Conservation (phyloP, 2,888 invertebrate species). For the Clunio marinus region DNA sequence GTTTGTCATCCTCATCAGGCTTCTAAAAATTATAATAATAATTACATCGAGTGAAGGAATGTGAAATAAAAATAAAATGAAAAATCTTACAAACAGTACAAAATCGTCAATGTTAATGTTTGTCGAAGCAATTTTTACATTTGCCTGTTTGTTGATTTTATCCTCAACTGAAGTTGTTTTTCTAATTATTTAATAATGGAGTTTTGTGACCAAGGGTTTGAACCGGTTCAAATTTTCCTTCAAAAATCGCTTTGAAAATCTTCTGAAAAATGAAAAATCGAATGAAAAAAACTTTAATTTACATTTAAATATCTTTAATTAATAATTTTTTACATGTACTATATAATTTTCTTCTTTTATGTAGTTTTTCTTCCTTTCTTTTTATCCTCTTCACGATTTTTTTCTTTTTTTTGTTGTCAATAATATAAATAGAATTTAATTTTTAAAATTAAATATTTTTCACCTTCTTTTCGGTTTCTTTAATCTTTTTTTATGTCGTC, state of each 20-base stretch:
- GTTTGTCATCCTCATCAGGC: too few relatives aligned
- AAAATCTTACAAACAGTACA: too few relatives aligned
- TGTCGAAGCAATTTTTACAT: too few relatives aligned
- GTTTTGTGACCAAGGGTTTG: too few relatives aligned
- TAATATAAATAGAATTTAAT: conserved; percentile 25
- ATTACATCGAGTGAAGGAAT: too few relatives aligned
- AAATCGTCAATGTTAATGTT: too few relatives aligned
- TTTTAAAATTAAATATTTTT: conserved; percentile 24
- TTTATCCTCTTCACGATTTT: conserved; percentile 3
- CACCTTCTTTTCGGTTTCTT: background rate
- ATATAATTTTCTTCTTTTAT: conserved; percentile 13
- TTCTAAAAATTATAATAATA: too few relatives aligned
- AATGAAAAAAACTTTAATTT: background rate
- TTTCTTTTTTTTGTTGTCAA: background rate
- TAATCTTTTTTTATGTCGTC: background rate
- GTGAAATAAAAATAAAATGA: too few relatives aligned
- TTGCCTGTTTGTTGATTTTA: too few relatives aligned
- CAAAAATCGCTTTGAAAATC: background rate
- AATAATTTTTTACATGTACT: conserved; percentile 24
- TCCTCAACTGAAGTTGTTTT: too few relatives aligned
- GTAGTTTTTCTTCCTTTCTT: background rate
- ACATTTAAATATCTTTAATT: conserved; percentile 29
- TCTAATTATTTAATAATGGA: too few relatives aligned
- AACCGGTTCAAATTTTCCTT: too few relatives aligned
- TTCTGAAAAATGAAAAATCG: background rate